Evolutionary conservation across 2,797 vertebrate genomes (phyloP), one percentile per base, ranked within the genome.

Genomic region (Channa striata): DNA sequence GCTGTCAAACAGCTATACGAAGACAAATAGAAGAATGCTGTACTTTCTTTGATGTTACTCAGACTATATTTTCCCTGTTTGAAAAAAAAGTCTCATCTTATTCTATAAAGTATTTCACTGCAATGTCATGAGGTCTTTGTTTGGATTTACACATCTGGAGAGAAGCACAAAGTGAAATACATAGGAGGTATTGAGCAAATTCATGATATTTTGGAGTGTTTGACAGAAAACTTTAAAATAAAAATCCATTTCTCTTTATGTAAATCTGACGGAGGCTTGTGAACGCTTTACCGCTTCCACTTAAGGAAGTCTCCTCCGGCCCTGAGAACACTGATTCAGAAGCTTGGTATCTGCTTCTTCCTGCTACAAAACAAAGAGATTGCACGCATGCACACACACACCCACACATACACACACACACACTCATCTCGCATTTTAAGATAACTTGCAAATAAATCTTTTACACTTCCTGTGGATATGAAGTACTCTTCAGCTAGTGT

Each of bases 341-440:
- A 83, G 77, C 50, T 61, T 73, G 56, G 70, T 76, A 78, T 91
- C 75, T 82, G 52, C 80, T 60, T 75, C 70, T 92, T 91, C 88
- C 88, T 91, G 85, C 73, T 40, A 44, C 59, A 85, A 81, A 84
- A 90, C 78, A 82, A 86, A 83, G 68, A 66, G 53, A 83, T 37
- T 11, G 20, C 53, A 59, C 20, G 42, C 58, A 63, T 23, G 44
- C 40, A 4, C 36, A 49, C 53, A 33, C 37, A 20, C 53, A 64
- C 21, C 43, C 59, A 72, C 21, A 59, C 36, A 2, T 17, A 42
- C 34, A 53, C 51, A 10, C 30, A 46, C 57, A 30, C n/a, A 48
- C 23, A 54, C 56, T 48, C 16, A 57, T 68, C 20, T 49, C 21
- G 51, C 64, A 84, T 68, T 79, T 89, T 87, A 72, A 83, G 56